These are phyloP conservation scores for Drosophila pullipes DNA, from an alignment of 2,888 invertebrate species.

Conservation along the genomic window DNA sequence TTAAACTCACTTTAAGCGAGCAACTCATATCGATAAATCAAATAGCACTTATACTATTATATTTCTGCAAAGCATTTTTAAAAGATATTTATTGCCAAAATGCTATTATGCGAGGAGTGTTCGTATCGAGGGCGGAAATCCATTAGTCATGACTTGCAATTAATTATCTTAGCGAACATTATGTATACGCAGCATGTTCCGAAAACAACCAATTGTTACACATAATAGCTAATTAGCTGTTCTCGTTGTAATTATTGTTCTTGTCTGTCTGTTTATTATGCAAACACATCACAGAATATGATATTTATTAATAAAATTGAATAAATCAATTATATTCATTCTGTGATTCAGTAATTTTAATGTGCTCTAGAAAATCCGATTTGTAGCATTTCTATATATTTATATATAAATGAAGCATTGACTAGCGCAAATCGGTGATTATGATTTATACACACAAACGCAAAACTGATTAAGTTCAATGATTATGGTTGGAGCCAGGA, in stretches of 20 bases:
- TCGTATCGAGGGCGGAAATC: conserved; percentile 20
- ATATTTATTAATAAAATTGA: too few relatives aligned
- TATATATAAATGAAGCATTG: conserved; percentile 14
- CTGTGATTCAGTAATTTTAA: too few relatives aligned
- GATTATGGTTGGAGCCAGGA: conserved; percentile 13
- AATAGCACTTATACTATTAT: background rate
- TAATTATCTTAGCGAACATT: conserved; percentile 41
- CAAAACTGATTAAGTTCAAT: conserved; percentile 52
- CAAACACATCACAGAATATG: background rate
- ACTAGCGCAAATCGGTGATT: conserved; percentile 41
- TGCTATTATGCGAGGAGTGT: background rate
- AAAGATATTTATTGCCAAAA: background rate
- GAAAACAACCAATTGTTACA: conserved; percentile 56
- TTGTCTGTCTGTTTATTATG: conserved; percentile 33
- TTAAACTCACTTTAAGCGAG: background rate
- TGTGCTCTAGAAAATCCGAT: too few relatives aligned
- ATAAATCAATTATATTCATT: too few relatives aligned
- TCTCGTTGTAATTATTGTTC: conserved; percentile 13
- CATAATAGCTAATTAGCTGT: conserved; percentile 36
- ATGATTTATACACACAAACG: conserved; percentile 39
- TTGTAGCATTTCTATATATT: background rate
- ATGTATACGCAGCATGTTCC: background rate
- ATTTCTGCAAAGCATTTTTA: background rate
- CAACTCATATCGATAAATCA: background rate
- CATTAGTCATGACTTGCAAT: conserved; percentile 43